phyloP scores from a whole-genome alignment of 2,797 vertebrate genomes.

The Otolemur crassicaudatus region DNA sequence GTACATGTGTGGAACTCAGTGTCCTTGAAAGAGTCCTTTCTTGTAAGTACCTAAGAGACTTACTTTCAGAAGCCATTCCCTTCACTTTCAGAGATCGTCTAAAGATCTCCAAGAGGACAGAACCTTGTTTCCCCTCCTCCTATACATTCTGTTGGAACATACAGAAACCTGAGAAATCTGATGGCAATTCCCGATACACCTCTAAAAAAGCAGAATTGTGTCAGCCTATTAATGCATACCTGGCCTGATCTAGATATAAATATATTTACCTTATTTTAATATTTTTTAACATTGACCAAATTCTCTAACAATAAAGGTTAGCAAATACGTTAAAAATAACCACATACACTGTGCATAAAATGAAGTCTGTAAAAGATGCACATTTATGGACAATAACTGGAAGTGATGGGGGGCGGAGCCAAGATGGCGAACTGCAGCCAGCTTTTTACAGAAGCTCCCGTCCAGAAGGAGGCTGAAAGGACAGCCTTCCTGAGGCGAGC shows the following conservation, averaged over 20 bases:
- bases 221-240: background rate
- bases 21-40: background rate
- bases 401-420: no score
- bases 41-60: background rate
- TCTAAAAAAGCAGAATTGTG: background rate
- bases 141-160: background rate
- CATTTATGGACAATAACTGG: background rate
- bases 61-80: background rate
- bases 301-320: constrained; percentile 16
- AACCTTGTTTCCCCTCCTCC: background rate
- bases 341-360: background rate
- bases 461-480: no score
- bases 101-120: background rate
- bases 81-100: background rate
- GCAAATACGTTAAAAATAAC: background rate
- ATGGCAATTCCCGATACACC: background rate
- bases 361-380: background rate
- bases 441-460: no score
- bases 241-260: constrained; percentile 9
- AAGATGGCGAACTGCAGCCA: no score
- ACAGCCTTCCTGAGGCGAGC: no score
- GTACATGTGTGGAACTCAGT: background rate
- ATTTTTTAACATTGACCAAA: constrained; percentile 26
- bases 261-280: background rate
- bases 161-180: background rate